phyloP scores from a whole-genome alignment of 2,888 invertebrate genomes.

The Coleophora flavipennella region DNA sequence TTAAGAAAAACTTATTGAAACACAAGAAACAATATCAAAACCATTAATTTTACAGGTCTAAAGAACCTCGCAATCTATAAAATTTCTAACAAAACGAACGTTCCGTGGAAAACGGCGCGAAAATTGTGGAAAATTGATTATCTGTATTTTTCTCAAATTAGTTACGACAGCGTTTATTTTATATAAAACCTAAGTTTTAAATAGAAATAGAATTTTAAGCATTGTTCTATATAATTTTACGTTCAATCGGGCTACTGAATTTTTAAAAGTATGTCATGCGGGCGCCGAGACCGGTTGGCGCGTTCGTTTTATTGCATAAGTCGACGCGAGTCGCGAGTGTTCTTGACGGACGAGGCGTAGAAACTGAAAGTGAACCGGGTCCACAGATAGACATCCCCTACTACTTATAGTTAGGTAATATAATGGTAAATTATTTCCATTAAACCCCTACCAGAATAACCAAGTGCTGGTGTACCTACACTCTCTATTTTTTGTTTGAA shows the following conservation, averaged over 20 bases:
- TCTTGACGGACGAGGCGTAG: slow-evolving; percentile 36
- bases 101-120: slow-evolving; percentile 17
- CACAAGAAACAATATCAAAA: slow-evolving; percentile 18
- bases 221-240: slow-evolving; percentile 5
- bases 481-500: too few species aligned
- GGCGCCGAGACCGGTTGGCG: slow-evolving; percentile 40
- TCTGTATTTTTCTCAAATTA: slow-evolving; percentile 6
- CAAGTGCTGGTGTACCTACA: too few species aligned
- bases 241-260: slow-evolving; percentile 10
- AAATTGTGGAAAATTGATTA: slow-evolving; percentile 16
- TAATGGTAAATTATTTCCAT: slow-evolving; percentile 39
- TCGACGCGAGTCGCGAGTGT: slow-evolving; percentile 39
- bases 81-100: slow-evolving; percentile 14
- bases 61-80: slow-evolving; percentile 10
- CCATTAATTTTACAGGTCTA: slow-evolving; percentile 15
- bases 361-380: slow-evolving; percentile 61
- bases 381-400: slow-evolving; percentile 21
- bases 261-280: slow-evolving; percentile 52
- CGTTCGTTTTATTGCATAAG: slow-evolving; percentile 34
- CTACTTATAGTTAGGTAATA: slow-evolving; percentile 37
- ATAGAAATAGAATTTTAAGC: too few species aligned
- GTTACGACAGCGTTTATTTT: slow-evolving; percentile 4
- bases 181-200: too few species aligned
- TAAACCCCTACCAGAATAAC: slow-evolving; percentile 34
- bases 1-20: slow-evolving; percentile 23